phyloP scores from a whole-genome alignment of 2,797 vertebrate species.

The Tapera naevia region DNA sequence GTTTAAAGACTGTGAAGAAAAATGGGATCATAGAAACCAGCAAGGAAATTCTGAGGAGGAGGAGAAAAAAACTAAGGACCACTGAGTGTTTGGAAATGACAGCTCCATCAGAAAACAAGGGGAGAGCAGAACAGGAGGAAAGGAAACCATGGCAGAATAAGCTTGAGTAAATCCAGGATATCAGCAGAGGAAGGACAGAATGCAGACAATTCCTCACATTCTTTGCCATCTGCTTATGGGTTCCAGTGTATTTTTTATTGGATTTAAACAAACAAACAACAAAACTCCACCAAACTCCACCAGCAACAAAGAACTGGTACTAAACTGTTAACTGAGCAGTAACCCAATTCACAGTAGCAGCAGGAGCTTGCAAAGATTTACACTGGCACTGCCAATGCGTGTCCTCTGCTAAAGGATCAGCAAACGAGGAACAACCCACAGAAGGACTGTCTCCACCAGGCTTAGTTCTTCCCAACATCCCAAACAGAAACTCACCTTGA shows the following conservation, averaged over 20 bases:
- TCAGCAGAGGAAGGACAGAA: not conserved
- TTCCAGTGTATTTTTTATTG: not conserved
- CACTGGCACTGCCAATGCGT: not conserved
- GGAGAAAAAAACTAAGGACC: not conserved
- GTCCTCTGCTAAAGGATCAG: not conserved
- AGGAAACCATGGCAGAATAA: not conserved
- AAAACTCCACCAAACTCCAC: no score
- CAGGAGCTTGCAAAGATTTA: not conserved
- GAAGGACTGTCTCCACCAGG: not conserved
- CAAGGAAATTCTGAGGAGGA: not conserved
- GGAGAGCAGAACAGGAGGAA: not conserved
- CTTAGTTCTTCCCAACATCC: not conserved
- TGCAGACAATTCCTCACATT: not conserved
- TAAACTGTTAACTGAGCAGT: not conserved
- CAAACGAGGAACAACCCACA: not conserved
- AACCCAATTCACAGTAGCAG: not conserved
- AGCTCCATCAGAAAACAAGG: not conserved
- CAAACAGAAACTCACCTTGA: slow-evolving; percentile 85
- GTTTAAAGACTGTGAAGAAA: not conserved
- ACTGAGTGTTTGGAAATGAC: not conserved
- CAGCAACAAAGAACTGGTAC: not conserved
- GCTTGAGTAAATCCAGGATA: not conserved
- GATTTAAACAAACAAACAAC: not conserved
- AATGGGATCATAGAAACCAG: not conserved
- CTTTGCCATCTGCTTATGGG: not conserved